Evolutionary conservation across 2,888 invertebrate genomes (phyloP).

Genomic region (Holacanthella duospinosa): DNA sequence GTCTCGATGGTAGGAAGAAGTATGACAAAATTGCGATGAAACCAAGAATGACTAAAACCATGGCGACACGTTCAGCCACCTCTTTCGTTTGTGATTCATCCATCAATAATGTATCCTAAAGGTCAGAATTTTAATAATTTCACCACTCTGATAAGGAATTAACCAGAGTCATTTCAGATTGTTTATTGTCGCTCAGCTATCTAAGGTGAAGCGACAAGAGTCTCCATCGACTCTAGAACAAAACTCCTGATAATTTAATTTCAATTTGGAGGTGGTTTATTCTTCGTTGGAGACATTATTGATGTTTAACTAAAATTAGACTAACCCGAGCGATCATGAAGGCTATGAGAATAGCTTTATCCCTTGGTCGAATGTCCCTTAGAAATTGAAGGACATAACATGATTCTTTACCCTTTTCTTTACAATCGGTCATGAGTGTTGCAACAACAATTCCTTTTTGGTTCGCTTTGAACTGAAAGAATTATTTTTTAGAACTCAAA

Average conservation of each 20-base stretch:
- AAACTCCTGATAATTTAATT: no score
- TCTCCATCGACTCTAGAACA: no score
- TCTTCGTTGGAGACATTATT: neutral
- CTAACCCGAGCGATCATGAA: constrained; percentile 8
- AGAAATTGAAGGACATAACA: constrained; percentile 4
- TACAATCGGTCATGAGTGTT: neutral
- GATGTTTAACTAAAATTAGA: no score
- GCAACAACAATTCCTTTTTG: neutral
- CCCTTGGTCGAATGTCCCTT: constrained; percentile 5
- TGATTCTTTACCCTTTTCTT: neutral
- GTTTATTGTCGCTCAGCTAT: no score
- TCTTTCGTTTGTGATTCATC: constrained; percentile 5
- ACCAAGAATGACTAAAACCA: neutral
- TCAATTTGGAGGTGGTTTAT: neutral
- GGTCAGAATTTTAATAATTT: neutral
- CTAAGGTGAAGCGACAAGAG: no score
- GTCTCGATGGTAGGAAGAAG: constrained; percentile 4
- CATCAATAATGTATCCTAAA: constrained; percentile 3
- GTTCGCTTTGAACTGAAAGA: constrained; percentile 5
- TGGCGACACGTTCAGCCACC: neutral
- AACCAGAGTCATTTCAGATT: no score
- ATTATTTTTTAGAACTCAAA: neutral
- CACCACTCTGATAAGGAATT: neutral
- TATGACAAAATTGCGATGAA: neutral
- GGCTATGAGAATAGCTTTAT: constrained; percentile 6